A percentile compares a stretch with the other conserved stretches of the same genome.
phyloP scores from a whole-genome alignment of 1,140 invertebrate genomes.

The Drosophila tani region DNA sequence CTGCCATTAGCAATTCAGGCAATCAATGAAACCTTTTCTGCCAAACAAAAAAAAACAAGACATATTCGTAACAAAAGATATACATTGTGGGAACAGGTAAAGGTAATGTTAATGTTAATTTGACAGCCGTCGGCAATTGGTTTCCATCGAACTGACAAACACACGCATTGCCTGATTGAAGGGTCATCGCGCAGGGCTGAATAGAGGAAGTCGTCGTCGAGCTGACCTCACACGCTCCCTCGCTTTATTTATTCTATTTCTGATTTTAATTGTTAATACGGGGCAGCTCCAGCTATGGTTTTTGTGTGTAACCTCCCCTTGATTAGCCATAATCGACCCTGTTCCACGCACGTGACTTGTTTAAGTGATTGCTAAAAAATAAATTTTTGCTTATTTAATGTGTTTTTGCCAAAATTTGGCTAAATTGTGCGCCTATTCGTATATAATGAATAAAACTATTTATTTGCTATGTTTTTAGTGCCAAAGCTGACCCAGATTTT shows the following conservation, averaged over 20 bases:
- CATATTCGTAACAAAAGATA: constrained; percentile 31
- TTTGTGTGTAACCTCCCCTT: constrained; percentile 59
- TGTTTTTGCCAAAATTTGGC: constrained; percentile 23
- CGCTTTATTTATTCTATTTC: constrained; percentile 43
- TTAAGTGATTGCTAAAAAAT: constrained; percentile 51
- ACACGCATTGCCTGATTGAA: constrained; percentile 38
- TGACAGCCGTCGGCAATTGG: constrained; percentile 54
- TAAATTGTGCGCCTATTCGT: constrained; percentile 17
- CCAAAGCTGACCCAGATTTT: constrained; percentile 24
- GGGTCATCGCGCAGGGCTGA: constrained; percentile 55
- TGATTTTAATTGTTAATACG: constrained; percentile 50
- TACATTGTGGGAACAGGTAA: constrained; percentile 7
- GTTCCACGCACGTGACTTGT: constrained; percentile 62
- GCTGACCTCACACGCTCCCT: constrained; percentile 38
- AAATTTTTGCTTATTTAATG: constrained; percentile 30
- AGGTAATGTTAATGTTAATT: constrained; percentile 38
- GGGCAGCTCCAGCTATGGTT: constrained; percentile 8
- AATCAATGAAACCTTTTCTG: constrained; percentile 45
- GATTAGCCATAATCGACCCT: constrained; percentile 58
- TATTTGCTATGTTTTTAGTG: constrained; percentile 7
- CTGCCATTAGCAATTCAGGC: constrained; percentile 48
- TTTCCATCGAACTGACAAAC: constrained; percentile 32
- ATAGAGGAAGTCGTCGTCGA: constrained; percentile 40
- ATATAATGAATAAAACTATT: constrained; percentile 14
- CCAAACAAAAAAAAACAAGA: constrained; percentile 15